Conservation (phyloP, 2,113 vertebrate species). For the Pleuronectes platessa region DNA sequence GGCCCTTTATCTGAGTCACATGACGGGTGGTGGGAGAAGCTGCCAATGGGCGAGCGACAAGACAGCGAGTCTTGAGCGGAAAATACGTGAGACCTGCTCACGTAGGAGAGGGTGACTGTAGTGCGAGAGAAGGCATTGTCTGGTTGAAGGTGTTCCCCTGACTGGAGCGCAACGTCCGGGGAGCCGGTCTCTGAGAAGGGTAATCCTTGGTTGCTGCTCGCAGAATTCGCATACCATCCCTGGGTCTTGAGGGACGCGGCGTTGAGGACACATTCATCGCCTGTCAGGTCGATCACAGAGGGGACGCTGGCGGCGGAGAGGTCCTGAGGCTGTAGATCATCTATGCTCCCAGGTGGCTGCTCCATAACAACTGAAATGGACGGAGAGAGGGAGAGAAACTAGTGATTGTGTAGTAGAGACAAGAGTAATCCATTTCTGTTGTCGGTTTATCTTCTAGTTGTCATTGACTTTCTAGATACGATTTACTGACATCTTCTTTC, state of each 20-base stretch:
- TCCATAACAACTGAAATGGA: constrained; percentile 82
- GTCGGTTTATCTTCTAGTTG: neutral
- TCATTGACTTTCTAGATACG: neutral
- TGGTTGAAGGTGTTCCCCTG: constrained; percentile 78
- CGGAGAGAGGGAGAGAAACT: constrained; percentile 18
- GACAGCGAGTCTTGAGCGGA: constrained; percentile 67
- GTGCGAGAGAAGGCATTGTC: constrained; percentile 83
- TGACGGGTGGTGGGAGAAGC: constrained; percentile 68
- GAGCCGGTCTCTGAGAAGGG: constrained; percentile 65
- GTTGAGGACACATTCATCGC: constrained; percentile 69
- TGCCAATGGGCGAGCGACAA: constrained; percentile 67
- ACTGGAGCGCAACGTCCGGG: constrained; percentile 49
- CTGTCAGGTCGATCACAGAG: constrained; percentile 73
- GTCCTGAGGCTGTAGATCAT: constrained; percentile 82
- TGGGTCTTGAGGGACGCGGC: constrained; percentile 64
- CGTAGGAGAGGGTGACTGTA: constrained; percentile 84
- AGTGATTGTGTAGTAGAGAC: neutral
- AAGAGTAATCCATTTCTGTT: neutral
- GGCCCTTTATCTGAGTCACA: constrained; percentile 61
- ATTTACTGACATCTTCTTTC: no score
- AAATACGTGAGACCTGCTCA: constrained; percentile 83
- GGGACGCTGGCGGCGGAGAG: constrained; percentile 73
- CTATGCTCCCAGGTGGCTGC: constrained; percentile 75
- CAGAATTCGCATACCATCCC: constrained; percentile 73
- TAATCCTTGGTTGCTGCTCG: constrained; percentile 50